Evolutionary conservation across 2,113 vertebrate species (phyloP), one percentile per base, ranked within the genome.

Genomic region (Melanotaenia duboulayi): DNA sequence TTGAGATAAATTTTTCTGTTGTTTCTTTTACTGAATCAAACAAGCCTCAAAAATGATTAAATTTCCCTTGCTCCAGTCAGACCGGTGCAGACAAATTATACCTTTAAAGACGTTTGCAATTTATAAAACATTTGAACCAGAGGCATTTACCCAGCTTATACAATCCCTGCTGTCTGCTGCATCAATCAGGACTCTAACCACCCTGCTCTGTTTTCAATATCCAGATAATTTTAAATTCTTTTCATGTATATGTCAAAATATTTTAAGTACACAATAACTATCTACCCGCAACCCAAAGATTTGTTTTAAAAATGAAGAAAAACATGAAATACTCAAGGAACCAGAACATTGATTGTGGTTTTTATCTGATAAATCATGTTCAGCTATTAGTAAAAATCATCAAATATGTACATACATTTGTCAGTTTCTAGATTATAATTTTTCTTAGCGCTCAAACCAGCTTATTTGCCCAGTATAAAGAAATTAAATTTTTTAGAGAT

Each of bases 111-210:
- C 13, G 22, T 50, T 42, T 70, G 20, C 20, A 35, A 52, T 58
- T 62, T 57, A 10, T 65, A 39, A 61, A 74, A 48, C 17, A 54
- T 49, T 11, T 10, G 60, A 75, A 69, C 28, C 48, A 77, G 25
- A 28, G 51, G 39, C 11, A 17, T 12, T 35, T 35, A 35, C 1
- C 32, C 32, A 35, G 32, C 32, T 17, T 13, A 4, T 44, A 17
- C 16, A 4, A 4, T 17, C 6, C 14, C 16, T n/a, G 2, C 16
- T 17, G 2, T 48, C 44, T 48, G 44, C 44, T 48, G 44, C 44
- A 48, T 17, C 44, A 17, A n/a, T 48, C 44, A 48, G 44, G 19
- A 9, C 44, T 46, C 44, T 48, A 17, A 48, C 19, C 19, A 14
- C 0, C 14, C 44, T 48, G 44, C 13, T n/a, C n/a, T 7, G 17